Conservation (phyloP, 1,140 invertebrate genomes). For the Triops cancriformis region DNA sequence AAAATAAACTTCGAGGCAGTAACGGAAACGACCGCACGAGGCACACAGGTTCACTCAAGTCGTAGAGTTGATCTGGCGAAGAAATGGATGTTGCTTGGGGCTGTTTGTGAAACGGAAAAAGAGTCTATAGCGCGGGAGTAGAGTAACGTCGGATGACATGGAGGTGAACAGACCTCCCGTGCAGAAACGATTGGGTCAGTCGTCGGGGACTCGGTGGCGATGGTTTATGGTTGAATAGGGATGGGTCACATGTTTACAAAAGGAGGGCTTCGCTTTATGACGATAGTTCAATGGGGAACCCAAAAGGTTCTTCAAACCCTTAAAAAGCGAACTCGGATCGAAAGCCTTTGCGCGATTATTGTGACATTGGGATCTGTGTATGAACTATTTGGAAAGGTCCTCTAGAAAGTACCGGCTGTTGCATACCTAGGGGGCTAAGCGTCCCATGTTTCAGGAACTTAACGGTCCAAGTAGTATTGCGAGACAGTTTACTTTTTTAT, state of each 20-base stretch:
- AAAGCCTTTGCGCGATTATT: neutral
- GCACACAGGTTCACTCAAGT: neutral
- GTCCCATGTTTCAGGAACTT: neutral
- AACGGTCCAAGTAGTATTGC: neutral
- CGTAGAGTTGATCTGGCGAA: neutral
- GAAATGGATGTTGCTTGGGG: neutral
- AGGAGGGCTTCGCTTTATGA: neutral
- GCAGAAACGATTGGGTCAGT: neutral
- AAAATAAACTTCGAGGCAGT: constrained; percentile 6
- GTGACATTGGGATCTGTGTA: neutral
- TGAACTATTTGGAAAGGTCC: neutral
- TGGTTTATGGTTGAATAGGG: constrained; percentile 1
- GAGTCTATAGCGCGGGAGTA: neutral
- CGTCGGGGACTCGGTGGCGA: neutral
- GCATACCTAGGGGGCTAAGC: neutral
- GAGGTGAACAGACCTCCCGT: neutral
- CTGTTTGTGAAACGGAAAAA: neutral
- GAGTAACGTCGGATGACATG: neutral
- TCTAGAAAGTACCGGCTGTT: neutral
- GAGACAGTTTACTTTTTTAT: neutral
- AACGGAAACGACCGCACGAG: constrained; percentile 3
- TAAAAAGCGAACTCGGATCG: neutral
- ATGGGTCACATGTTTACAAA: constrained; percentile 7
- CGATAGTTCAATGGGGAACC: neutral
- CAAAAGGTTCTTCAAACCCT: neutral